These are phyloP conservation scores for Sebastes diaconus DNA, from an alignment of 2,797 vertebrate species.

Conservation along the genomic window DNA sequence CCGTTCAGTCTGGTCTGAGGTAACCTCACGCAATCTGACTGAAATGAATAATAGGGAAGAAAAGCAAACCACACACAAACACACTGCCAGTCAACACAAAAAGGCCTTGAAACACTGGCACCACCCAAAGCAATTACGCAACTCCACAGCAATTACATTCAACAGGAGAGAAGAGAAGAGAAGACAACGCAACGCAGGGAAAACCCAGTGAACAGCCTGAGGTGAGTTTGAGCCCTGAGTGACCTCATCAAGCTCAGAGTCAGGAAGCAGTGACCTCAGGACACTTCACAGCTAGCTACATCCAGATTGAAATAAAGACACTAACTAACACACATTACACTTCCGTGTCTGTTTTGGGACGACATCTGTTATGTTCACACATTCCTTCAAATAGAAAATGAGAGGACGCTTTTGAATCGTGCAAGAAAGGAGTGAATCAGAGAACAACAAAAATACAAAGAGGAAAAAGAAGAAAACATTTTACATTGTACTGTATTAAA, in stretches of 20 bases:
- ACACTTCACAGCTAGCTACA: not conserved
- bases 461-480: not conserved
- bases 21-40: constrained; percentile 17
- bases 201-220: not conserved
- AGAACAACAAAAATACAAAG: not conserved
- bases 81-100: constrained; percentile 24
- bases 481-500: not conserved
- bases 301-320: not conserved
- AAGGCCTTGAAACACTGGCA: constrained; percentile 12
- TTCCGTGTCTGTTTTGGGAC: not conserved
- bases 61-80: not conserved
- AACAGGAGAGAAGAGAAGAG: not conserved
- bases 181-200: not conserved
- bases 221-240: not conserved
- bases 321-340: not conserved
- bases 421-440: not conserved
- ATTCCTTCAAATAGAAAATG: not conserved
- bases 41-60: constrained; percentile 11
- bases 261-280: not conserved
- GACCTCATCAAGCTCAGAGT: constrained; percentile 1
- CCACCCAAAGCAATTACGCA: constrained; percentile 27
- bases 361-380: not conserved
- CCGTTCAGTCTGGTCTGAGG: not conserved
- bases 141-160: constrained; percentile 20
- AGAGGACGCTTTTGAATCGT: not conserved